phyloP scores from a whole-genome alignment of 2,113 vertebrate genomes.

The Pterocles orientalis region DNA sequence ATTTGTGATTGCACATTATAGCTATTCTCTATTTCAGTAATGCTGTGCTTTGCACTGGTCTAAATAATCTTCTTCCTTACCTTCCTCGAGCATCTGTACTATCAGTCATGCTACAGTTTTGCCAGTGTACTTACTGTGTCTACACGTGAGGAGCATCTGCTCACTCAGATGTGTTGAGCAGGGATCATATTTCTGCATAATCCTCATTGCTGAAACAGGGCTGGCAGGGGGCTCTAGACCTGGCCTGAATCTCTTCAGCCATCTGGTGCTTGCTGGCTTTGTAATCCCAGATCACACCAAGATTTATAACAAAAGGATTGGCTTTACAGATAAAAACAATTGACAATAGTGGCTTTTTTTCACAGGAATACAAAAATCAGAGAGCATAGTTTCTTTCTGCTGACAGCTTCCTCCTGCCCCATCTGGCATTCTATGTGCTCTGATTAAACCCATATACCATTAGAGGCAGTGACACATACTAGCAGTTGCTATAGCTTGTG shows the following conservation, averaged over 20 bases:
- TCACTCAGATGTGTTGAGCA: background rate
- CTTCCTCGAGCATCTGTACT: background rate
- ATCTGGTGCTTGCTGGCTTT: conserved; percentile 37
- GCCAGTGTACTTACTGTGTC: background rate
- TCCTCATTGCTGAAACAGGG: background rate
- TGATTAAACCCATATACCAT: conserved; percentile 38
- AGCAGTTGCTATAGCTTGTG: background rate
- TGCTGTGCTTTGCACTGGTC: background rate
- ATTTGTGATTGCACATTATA: background rate
- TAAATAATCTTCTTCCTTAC: background rate
- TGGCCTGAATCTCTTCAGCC: conserved; percentile 18
- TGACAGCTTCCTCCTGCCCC: conserved; percentile 31
- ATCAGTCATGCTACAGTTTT: background rate
- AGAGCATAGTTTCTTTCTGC: conserved; percentile 7
- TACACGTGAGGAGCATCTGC: background rate
- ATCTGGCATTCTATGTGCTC: conserved; percentile 27
- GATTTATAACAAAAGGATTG: conserved; percentile 34
- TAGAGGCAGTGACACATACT: conserved; percentile 22
- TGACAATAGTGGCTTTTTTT: conserved; percentile 16
- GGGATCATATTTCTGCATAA: background rate
- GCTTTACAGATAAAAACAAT: conserved; percentile 7
- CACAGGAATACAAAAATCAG: conserved; percentile 24
- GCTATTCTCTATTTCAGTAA: background rate
- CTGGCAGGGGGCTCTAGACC: conserved; percentile 15
- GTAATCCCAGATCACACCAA: background rate